Base-by-base conservation (phyloP, 1,140 invertebrate species). In the Oppia nitens region DNA sequence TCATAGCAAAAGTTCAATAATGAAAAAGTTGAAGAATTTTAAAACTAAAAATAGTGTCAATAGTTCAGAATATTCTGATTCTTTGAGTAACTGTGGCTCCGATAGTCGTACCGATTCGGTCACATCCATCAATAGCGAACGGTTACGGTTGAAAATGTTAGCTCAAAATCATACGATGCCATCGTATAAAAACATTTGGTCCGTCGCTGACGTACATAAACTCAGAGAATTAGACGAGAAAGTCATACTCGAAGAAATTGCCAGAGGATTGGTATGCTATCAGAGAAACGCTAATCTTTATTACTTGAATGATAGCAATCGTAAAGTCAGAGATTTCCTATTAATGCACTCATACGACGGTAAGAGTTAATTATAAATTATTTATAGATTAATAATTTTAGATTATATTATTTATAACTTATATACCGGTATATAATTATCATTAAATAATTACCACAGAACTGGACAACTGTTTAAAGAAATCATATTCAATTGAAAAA, bases 111-210 rank as follows among this genome's bases (percentile, higher is more conserved):
- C 20, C 14, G 14, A 25, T 14, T 51, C 20, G 12, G 20, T 20
- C 24, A 20, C 49, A 51, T 51, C 20, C 24, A 2, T 25, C 12
- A 51, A n/a, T 24, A 25, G 3, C 14, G 20, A 51, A 14, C 23
- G 17, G 12, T 21, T 21, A 4, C 49, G 12, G 12, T 21, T 51
- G n/a, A 25, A 51, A 51, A 47, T n/a, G 21, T 47, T 9, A 47
- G 49, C n/a, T 12, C 12, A 2, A 12, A 2, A 20, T 24, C 14
- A 20, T 6, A n/a, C 48, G 4, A 9, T 49, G 25, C 56, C 56
- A 14, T 50, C 56, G 4, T 29, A n/a, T 50, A 57, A 50, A 27
- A 48, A 51, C 14, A 48, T 57, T 32, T 57, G 56, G 56, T 49
- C 56, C 4, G 21, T 50, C 9, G 11, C 56, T 24, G 56, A 57